Evolutionary conservation across 1,140 invertebrate species (phyloP).

Genomic region (Homarus americanus): DNA sequence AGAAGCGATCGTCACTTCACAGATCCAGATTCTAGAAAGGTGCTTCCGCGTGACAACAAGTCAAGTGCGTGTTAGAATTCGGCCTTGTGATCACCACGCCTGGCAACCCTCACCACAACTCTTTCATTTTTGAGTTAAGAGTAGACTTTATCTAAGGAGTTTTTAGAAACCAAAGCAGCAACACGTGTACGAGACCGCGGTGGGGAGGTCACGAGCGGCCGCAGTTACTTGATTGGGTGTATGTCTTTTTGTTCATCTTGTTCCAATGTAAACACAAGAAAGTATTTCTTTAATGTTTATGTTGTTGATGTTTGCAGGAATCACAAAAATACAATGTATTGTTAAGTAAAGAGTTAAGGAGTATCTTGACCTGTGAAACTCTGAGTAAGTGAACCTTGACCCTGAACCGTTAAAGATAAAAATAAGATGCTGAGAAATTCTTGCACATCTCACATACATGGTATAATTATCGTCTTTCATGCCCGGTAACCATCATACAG

Average conservation of each 20-base stretch:
- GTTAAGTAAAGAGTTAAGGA: too few species aligned
- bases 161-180: background rate
- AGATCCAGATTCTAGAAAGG: conserved; percentile 23
- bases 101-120: background rate
- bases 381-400: background rate
- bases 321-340: too few species aligned
- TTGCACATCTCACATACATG: too few species aligned
- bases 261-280: too few species aligned
- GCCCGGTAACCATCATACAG: too few species aligned
- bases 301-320: too few species aligned
- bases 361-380: too few species aligned
- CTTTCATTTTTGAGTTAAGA: background rate
- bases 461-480: too few species aligned
- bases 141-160: background rate
- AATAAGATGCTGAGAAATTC: background rate
- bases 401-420: background rate
- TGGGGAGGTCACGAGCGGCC: too few species aligned
- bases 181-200: background rate
- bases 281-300: too few species aligned
- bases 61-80: conserved; percentile 37
- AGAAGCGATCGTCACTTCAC: background rate
- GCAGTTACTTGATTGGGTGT: too few species aligned
- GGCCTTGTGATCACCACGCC: conserved; percentile 34
- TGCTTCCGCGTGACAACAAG: conserved; percentile 45
- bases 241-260: too few species aligned